phyloP scores from a whole-genome alignment of 2,888 invertebrate species.

The Caenorhabditis sp. region DNA sequence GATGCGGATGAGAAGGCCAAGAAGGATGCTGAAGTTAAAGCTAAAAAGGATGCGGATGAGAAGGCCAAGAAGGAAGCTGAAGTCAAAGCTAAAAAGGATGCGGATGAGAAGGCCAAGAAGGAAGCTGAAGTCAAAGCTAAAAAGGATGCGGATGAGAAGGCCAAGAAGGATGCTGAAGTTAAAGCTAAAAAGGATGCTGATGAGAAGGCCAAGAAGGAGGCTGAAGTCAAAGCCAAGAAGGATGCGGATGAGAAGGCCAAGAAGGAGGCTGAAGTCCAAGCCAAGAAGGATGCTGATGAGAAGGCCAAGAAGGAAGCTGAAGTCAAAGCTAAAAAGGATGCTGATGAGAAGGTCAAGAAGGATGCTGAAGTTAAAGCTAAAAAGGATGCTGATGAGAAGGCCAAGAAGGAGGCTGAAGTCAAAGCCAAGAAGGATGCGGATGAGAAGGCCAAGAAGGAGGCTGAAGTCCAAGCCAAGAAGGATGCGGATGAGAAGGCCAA shows the following conservation, averaged over 20 bases:
- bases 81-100: constrained; percentile 9
- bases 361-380: constrained; percentile 9
- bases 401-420: not conserved
- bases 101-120: constrained; percentile 14
- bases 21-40: constrained; percentile 8
- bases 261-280: constrained; percentile 3
- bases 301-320: constrained; percentile 5
- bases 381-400: constrained; percentile 12
- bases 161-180: constrained; percentile 8
- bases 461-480: constrained; percentile 19
- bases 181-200: constrained; percentile 11
- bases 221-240: constrained; percentile 8
- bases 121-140: constrained; percentile 10
- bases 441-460: constrained; percentile 11
- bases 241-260: constrained; percentile 7
- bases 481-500: constrained; percentile 7
- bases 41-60: constrained; percentile 1
- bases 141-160: constrained; percentile 6
- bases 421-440: constrained; percentile 6
- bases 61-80: not conserved
- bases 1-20: constrained; percentile 5
- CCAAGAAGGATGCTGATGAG: not conserved
- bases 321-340: too few species aligned
- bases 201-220: constrained; percentile 8
- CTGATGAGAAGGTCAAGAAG: constrained; percentile 12